phyloP scores from a whole-genome alignment of 2,797 vertebrate species.

The Pseudochirops corinnae region DNA sequence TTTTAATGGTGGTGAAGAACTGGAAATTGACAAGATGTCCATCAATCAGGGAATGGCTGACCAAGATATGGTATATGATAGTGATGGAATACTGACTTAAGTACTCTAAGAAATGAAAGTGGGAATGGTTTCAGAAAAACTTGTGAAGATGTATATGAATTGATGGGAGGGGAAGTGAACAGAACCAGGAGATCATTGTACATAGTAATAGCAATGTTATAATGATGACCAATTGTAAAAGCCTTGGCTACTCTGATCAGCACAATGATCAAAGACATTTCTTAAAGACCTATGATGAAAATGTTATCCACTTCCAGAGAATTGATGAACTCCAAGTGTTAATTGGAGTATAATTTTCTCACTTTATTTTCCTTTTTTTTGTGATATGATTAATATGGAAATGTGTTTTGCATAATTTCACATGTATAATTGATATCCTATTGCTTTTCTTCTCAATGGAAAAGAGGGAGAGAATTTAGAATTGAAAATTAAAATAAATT shows the following conservation, averaged over 20 bases:
- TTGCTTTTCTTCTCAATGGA: no score
- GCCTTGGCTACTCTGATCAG: background rate
- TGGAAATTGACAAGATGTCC: background rate
- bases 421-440: no score
- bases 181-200: background rate
- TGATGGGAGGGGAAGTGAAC: background rate
- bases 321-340: no score
- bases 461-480: no score
- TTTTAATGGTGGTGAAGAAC: background rate
- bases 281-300: no score
- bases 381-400: no score
- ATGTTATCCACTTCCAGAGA: no score
- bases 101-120: background rate
- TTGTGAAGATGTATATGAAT: background rate
- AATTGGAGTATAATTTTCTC: no score
- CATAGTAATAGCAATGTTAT: background rate
- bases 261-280: background rate
- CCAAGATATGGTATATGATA: background rate
- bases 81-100: background rate
- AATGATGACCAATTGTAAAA: background rate
- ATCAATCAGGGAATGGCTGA: background rate
- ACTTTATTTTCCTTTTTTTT: no score
- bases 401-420: no score
- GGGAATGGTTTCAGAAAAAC: background rate
- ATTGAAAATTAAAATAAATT: no score